Evolutionary conservation across 2,797 vertebrate species (phyloP), one percentile per base, ranked within the genome.

Genomic region (Phrynocephalus forsythii): DNA sequence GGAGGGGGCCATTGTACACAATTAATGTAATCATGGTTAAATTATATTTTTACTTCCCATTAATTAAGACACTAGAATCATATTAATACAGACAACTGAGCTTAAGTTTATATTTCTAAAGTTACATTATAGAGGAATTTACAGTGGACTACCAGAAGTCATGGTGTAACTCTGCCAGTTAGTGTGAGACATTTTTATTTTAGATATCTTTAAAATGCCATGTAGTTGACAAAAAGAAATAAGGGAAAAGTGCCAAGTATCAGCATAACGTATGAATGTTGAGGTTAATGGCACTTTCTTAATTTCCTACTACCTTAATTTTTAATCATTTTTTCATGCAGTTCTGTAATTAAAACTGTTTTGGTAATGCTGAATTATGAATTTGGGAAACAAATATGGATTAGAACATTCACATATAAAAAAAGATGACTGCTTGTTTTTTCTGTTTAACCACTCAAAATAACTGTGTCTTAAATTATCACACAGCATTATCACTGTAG

Each of bases 61-160:
- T 92, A 94, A 94, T 94, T 91, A 94, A 93, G 87, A 69, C 90
- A 90, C 90, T 78, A 71, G 83, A 88, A 52, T 84, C 66, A 24
- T 24, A 78, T 87, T 87, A 83, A 78, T 24, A 87, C 79, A 76
- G 91, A 72, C 82, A 94, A 86, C 87, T 92, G 79, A 92, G 73
- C 87, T 94, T 93, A 93, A 93, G 86, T 81, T 92, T 94, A 90
- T 92, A 93, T 88, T 92, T 93, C 92, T 95, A 28, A 89, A 94
- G 89, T 86, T 69, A 91, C 91, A 92, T 88, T 90, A 91, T 82
- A 5, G 48, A 79, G 82, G 69, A 86, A 92, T 92, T 92, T 88
- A 80, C 81, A 91, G 38, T 82, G 87, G 88, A 79, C 76, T 90
- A 88, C 89, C 82, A 82, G 85, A 91, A 90, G 89, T 88, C 82